These are phyloP conservation scores for Ceyx cyanopectus DNA, from an alignment of 2,113 vertebrate species.

Conservation along the genomic window DNA sequence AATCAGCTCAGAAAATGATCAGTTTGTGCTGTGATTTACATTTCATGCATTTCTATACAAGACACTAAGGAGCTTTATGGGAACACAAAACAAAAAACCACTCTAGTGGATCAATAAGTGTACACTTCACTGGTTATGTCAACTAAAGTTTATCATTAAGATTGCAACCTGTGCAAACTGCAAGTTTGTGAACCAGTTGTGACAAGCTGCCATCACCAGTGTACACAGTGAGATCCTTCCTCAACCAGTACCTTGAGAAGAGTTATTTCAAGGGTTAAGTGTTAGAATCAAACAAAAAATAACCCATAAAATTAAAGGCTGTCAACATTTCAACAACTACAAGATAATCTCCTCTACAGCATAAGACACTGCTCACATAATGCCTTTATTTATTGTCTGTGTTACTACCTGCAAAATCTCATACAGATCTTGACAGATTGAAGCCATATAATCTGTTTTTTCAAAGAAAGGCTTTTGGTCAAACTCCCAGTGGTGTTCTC, in stretches of 20 bases:
- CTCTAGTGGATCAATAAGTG: neutral
- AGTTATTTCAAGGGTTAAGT: neutral
- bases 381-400: neutral
- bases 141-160: neutral
- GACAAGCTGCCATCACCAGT: neutral
- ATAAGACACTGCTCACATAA: neutral
- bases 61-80: neutral
- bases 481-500: conserved; percentile 91
- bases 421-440: conserved; percentile 88
- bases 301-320: neutral
- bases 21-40: neutral
- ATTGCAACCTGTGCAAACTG: neutral
- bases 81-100: neutral
- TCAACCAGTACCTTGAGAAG: neutral
- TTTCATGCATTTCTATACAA: neutral
- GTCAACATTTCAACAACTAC: neutral
- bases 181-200: neutral
- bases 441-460: conserved; percentile 89
- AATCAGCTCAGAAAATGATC: neutral
- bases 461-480: conserved; percentile 91
- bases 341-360: neutral
- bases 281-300: neutral
- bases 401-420: conserved; percentile 85
- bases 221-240: neutral
- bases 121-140: neutral